phyloP scores from a whole-genome alignment of 2,888 invertebrate species.

The Dolichopus griseipennis region DNA sequence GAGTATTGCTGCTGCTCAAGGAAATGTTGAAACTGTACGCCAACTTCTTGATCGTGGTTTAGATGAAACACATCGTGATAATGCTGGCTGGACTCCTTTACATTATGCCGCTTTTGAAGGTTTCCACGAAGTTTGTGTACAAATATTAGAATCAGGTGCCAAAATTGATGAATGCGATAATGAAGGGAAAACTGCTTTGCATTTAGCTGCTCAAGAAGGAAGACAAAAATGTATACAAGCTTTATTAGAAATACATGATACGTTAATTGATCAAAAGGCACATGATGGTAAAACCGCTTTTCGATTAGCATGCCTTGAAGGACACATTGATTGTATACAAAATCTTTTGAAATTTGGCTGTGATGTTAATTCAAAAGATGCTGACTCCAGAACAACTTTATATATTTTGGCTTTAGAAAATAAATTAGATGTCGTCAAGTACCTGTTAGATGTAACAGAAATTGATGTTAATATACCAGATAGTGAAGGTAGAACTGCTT shows the following conservation, averaged over 20 bases:
- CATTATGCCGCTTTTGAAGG: constrained; percentile 94
- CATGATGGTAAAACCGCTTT: constrained; percentile 87
- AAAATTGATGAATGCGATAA: constrained; percentile 84
- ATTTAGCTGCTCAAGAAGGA: constrained; percentile 84
- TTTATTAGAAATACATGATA: constrained; percentile 63
- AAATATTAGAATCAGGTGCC: constrained; percentile 71
- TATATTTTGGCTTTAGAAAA: constrained; percentile 87
- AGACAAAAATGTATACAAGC: constrained; percentile 53
- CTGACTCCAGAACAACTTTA: constrained; percentile 83
- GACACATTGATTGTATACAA: constrained; percentile 61
- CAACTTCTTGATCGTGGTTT: constrained; percentile 79
- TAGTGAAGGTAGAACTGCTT: constrained; percentile 79
- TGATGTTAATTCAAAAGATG: constrained; percentile 80
- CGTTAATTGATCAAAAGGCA: constrained; percentile 74
- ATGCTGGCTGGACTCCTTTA: constrained; percentile 94
- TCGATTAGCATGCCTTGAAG: constrained; percentile 47
- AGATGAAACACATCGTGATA: constrained; percentile 82
- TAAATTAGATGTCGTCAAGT: constrained; percentile 72
- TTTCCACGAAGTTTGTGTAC: constrained; percentile 42
- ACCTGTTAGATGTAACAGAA: constrained; percentile 63
- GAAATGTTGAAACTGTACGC: constrained; percentile 78
- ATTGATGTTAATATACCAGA: constrained; percentile 82
- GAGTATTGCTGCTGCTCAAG: constrained; percentile 77
- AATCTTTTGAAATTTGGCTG: constrained; percentile 64
- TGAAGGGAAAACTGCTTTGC: constrained; percentile 79